Conservation (phyloP, 2,797 vertebrate genomes). For the Halcyon badia region DNA sequence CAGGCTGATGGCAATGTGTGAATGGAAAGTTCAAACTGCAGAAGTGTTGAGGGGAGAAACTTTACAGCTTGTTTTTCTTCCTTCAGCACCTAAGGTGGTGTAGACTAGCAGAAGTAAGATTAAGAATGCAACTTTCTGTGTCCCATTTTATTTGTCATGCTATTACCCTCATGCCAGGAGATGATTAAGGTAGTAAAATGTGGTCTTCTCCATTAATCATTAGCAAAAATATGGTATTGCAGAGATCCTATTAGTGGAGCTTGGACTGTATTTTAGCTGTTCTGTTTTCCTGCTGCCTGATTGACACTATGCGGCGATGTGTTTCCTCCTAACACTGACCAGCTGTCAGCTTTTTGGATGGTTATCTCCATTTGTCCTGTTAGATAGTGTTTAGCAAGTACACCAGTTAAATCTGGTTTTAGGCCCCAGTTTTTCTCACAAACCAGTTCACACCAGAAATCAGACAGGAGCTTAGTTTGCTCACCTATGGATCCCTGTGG, state of each 20-base stretch:
- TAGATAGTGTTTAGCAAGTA: background rate
- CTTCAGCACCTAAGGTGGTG: background rate
- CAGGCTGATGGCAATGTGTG: background rate
- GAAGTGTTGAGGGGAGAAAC: background rate
- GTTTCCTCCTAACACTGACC: background rate
- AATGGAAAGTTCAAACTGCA: background rate
- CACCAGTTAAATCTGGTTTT: background rate
- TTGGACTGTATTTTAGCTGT: background rate
- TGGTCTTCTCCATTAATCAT: background rate
- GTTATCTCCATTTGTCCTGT: background rate
- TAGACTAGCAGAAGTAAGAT: background rate
- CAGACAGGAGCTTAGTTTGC: background rate
- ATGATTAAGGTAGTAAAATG: background rate
- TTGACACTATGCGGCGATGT: background rate
- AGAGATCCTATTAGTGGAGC: background rate
- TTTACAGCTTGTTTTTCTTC: background rate
- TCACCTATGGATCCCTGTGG: background rate
- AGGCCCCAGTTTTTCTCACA: background rate
- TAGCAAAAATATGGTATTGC: background rate
- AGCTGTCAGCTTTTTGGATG: background rate
- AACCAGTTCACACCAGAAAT: background rate
- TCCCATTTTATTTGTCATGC: background rate
- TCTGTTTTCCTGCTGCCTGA: background rate
- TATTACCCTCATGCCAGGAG: background rate
- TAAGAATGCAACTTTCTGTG: background rate